These are phyloP conservation scores for Chymomyza fuscimana DNA, from an alignment of 2,888 invertebrate species.

Conservation along the genomic window DNA sequence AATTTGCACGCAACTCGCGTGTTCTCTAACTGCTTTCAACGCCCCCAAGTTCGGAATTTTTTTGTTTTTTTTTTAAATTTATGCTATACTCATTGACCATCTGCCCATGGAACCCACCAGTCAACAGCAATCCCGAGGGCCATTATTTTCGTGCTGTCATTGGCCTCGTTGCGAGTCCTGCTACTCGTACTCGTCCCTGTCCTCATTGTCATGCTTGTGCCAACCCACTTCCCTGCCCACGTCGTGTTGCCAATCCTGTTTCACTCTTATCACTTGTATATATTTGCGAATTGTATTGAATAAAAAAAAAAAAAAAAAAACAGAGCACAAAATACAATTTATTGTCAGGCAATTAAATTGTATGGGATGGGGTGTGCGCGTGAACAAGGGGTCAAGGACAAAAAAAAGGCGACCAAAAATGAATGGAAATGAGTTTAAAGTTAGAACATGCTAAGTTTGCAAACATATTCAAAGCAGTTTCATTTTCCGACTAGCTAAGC, in stretches of 20 bases:
- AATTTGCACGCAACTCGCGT: not conserved
- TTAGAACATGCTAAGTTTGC: no score
- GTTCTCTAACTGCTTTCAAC: not conserved
- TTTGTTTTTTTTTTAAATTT: not conserved
- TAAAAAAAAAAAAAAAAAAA: not conserved
- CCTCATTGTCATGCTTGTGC: not conserved
- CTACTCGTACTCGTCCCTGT: not conserved
- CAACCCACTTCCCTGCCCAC: no score
- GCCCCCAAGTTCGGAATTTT: no score
- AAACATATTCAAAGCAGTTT: no score
- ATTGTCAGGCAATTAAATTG: conserved; percentile 7
- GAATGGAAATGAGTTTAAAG: not conserved
- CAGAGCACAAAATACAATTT: not conserved
- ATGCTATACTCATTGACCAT: not conserved
- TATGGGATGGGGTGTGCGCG: not conserved
- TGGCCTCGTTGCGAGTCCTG: not conserved
- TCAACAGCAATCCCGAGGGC: not conserved
- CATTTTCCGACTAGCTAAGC: no score
- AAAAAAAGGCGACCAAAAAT: not conserved
- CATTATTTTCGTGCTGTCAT: not conserved
- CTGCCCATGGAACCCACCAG: not conserved
- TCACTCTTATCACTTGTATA: not conserved
- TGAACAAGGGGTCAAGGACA: not conserved
- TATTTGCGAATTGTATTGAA: not conserved
- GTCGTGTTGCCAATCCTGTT: not conserved